These are phyloP conservation scores for Itoplectis maculator DNA, from an alignment of 2,888 invertebrate genomes.

Conservation along the genomic window DNA sequence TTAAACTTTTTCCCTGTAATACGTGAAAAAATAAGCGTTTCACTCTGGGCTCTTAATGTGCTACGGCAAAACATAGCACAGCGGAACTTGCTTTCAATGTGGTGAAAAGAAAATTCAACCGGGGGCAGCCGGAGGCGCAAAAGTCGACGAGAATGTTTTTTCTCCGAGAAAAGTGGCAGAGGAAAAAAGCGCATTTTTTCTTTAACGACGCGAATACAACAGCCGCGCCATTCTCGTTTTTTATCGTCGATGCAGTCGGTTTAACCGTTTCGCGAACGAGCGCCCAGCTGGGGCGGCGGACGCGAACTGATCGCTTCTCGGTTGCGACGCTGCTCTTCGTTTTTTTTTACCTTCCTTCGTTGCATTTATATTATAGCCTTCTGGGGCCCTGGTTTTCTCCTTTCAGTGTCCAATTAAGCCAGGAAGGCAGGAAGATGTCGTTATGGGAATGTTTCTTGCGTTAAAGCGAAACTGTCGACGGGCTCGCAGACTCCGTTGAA, in stretches of 20 bases:
- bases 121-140: neutral
- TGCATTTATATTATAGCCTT: constrained; percentile 13
- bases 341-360: neutral
- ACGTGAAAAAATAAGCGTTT: neutral
- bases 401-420: constrained; percentile 42
- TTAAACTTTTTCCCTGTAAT: constrained; percentile 9
- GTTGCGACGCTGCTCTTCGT: constrained; percentile 7
- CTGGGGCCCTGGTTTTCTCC: neutral
- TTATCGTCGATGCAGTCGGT: constrained; percentile 45
- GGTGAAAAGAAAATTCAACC: constrained; percentile 18
- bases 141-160: constrained; percentile 17
- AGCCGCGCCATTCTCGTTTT: constrained; percentile 20
- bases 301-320: neutral
- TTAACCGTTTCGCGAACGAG: neutral
- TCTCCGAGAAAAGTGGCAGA: neutral
- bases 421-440: neutral
- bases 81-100: neutral
- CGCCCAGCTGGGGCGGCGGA: neutral
- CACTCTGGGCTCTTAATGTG: neutral
- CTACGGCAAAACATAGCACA: neutral
- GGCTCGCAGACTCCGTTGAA: neutral
- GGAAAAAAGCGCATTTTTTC: constrained; percentile 15
- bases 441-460: neutral
- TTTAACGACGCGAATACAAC: neutral
- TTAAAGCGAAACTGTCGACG: neutral